Conservation (phyloP, 2,113 vertebrate genomes). For the Ageneiosus marmoratus region DNA sequence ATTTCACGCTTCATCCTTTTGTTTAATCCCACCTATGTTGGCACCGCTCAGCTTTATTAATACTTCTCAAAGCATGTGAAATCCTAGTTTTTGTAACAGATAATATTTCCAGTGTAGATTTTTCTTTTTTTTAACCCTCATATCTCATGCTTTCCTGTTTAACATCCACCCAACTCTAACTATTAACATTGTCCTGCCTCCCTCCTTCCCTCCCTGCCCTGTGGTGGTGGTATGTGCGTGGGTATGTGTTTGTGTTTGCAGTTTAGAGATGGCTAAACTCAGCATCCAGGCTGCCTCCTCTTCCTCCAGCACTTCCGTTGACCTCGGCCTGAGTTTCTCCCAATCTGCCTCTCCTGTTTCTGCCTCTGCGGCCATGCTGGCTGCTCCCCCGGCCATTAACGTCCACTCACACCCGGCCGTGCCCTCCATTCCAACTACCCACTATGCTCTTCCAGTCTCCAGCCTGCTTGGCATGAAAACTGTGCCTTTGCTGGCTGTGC, state of each 20-base stretch:
- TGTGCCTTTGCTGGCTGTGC: conserved; percentile 84
- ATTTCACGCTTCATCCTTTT: conserved; percentile 27
- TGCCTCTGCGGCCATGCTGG: conserved; percentile 80
- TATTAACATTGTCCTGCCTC: conserved; percentile 53
- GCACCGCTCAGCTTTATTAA: conserved; percentile 56
- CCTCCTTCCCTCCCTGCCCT: conserved; percentile 65
- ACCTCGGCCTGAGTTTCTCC: conserved; percentile 91
- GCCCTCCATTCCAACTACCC: conserved; percentile 81
- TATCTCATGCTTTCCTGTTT: conserved; percentile 69
- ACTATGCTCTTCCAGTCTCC: conserved; percentile 89
- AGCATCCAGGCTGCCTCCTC: conserved; percentile 89
- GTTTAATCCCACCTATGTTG: conserved; percentile 61
- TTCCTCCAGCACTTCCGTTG: conserved; percentile 83
- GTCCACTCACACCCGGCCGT: conserved; percentile 82
- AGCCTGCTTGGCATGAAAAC: conserved; percentile 95
- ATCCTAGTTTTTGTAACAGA: conserved; percentile 84
- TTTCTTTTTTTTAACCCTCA: conserved; percentile 72
- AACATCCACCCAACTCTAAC: conserved; percentile 59
- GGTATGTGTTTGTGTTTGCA: conserved; percentile 75
- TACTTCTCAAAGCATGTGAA: conserved; percentile 78
- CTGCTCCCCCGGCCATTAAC: conserved; percentile 78
- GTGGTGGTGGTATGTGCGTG: conserved; percentile 45
- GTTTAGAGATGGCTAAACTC: conserved; percentile 97
- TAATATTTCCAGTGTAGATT: conserved; percentile 84
- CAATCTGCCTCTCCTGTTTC: conserved; percentile 77